Base-by-base conservation (phyloP, 1,140 invertebrate species). In the Dreissena polymorpha region DNA sequence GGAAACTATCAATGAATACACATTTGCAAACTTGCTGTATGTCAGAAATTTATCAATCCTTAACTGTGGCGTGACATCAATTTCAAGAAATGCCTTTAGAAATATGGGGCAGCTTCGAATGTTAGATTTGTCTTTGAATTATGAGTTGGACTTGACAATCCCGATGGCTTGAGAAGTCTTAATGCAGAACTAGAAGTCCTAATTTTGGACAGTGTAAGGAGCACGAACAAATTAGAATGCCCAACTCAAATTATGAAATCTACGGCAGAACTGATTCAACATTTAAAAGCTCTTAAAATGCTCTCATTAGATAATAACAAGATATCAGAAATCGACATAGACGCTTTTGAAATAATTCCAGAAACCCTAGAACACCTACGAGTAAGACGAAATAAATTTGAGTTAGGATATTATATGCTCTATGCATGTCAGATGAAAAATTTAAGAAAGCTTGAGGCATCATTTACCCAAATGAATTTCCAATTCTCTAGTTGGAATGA, bases 101-200 rank as follows among this genome's bases (percentile, higher is more conserved):
- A 55, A 74, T n/a, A 10, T 82, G 10, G n/a, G 1, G 16, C 64
- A 60, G 10, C 39, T 82, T 16, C 18, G 53, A n/a, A 68, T 72
- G 21, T 29, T 82, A 23, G 79, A 82, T 82, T n/a, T 82, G 14
- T 74, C 70, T 14, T 0, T n/a, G 18, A 82, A 82, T 27, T 29
- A 0, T 1, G 1, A 67, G 7, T 27, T 82, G 3, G 65, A 23
- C 13, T 8, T n/a, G 29, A 10, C 0, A 2, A 29, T 49, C 25
- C 51, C 18, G 39, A 13, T 18, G 63, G 53, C 8, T 18, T 74
- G 14, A 16, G 27, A n/a, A 65, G 79, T 27, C 51, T 82, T 10
- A 23, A 63, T 29, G 29, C 49, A 16, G 69, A 71, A 25, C 23
- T 53, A 60, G 57, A 60, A n/a, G 57, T n/a, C 2, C 57, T 60